These are phyloP conservation scores for Pteropus rufus DNA, from an alignment of 2,797 vertebrate genomes.

Conservation along the genomic window DNA sequence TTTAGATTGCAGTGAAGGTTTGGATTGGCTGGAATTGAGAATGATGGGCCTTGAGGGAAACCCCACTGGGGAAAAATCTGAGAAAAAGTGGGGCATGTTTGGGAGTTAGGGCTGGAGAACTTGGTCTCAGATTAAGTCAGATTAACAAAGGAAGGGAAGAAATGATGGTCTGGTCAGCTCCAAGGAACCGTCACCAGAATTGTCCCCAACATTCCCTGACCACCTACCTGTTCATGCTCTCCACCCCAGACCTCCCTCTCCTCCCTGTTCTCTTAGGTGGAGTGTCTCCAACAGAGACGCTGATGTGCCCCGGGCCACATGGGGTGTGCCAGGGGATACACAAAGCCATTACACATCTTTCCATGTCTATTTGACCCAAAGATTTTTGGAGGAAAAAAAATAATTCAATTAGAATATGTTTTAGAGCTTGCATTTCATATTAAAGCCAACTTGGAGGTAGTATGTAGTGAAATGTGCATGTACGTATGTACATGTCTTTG, in stretches of 20 bases:
- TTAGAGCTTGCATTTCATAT: not conserved
- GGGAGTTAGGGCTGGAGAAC: not conserved
- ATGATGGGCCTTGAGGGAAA: not conserved
- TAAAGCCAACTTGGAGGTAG: not conserved
- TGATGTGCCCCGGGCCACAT: fast-evolving
- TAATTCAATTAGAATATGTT: not conserved
- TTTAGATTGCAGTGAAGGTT: not conserved
- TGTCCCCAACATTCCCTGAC: not conserved
- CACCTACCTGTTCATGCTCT: not conserved
- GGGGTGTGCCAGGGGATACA: not conserved
- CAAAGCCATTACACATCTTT: not conserved
- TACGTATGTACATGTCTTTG: not conserved
- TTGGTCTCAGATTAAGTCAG: not conserved
- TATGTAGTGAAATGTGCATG: not conserved
- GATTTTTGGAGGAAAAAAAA: not conserved
- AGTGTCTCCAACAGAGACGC: not conserved
- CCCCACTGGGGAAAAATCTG: not conserved
- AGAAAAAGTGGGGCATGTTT: not conserved
- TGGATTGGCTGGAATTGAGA: not conserved
- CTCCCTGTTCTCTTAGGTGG: not conserved
- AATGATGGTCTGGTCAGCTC: not conserved
- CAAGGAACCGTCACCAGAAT: not conserved
- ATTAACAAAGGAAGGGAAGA: not conserved
- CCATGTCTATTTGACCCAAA: not conserved
- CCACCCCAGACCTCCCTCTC: no score